These are phyloP conservation scores for Aplysina aerophoba DNA, from an alignment of 37 sponge, comb jelly and placozoan species.

Conservation along the genomic window DNA sequence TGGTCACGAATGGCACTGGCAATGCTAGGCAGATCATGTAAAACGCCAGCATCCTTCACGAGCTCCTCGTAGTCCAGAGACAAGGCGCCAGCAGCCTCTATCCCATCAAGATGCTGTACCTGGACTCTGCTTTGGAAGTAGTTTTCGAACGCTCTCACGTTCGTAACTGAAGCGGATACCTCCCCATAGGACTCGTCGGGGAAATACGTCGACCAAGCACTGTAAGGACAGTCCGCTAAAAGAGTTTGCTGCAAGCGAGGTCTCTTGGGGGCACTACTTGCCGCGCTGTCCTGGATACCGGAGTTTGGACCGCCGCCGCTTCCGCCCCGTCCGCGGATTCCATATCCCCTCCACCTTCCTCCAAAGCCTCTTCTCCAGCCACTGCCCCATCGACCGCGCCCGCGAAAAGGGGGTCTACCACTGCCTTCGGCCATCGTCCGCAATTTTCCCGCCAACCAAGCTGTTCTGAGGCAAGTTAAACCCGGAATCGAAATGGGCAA, in stretches of 20 bases:
- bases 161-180: neutral
- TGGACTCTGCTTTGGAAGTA: slow-evolving; percentile 43
- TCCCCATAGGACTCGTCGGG: slow-evolving; percentile 51
- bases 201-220: slow-evolving; percentile 64
- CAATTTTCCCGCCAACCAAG: neutral
- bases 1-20: slow-evolving; percentile 42
- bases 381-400: neutral
- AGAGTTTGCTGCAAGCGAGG: slow-evolving; percentile 48
- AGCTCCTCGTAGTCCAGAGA: neutral
- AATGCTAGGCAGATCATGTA: slow-evolving; percentile 26
- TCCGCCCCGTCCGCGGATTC: neutral
- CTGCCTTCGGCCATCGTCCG: neutral
- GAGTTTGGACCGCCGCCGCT: too few species aligned
- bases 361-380: slow-evolving; percentile 33
- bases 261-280: neutral
- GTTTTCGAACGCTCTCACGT: slow-evolving; percentile 47
- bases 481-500: neutral
- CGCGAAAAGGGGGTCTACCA: neutral
- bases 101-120: slow-evolving; percentile 27
- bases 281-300: neutral
- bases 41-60: neutral
- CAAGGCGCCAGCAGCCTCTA: neutral
- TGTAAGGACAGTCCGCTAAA: slow-evolving; percentile 51
- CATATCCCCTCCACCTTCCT: slow-evolving; percentile 43
- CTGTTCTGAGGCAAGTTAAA: neutral